These are phyloP conservation scores for Cyprinodon variegatus DNA, from an alignment of 2,113 vertebrate species.

Conservation along the genomic window DNA sequence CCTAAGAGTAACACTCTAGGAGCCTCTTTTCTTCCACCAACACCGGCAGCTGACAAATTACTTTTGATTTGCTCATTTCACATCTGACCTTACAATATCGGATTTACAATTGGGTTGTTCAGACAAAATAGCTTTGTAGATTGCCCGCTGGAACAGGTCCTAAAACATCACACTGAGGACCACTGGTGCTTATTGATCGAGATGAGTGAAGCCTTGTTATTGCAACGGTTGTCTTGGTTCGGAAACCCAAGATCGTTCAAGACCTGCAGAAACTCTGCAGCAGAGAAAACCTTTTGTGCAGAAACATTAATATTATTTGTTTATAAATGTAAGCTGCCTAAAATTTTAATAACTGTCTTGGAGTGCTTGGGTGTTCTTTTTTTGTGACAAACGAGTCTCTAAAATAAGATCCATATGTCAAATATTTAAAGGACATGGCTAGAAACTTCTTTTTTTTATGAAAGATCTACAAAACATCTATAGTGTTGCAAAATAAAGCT, in stretches of 20 bases:
- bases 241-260: background rate
- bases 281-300: background rate
- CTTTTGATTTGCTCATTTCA: slow-evolving; percentile 41
- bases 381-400: no score
- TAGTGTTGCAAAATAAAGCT: no score
- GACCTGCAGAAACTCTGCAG: background rate
- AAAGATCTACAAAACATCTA: no score
- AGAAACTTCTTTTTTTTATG: no score
- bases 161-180: slow-evolving; percentile 14
- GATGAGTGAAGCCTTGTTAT: background rate
- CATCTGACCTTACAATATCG: slow-evolving; percentile 10
- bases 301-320: background rate
- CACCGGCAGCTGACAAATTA: slow-evolving; percentile 17
- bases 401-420: no score
- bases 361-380: no score
- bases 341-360: background rate
- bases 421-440: no score
- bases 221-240: background rate
- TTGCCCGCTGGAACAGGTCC: slow-evolving; percentile 1
- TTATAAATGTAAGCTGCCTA: background rate
- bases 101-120: slow-evolving; percentile 10
- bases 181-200: slow-evolving; percentile 20
- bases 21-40: slow-evolving; percentile 20
- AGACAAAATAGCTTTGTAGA: slow-evolving; percentile 9
- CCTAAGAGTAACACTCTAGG: background rate